Evolutionary conservation across 2,797 vertebrate species (phyloP).

Genomic region (Eospalax fontanierii): DNA sequence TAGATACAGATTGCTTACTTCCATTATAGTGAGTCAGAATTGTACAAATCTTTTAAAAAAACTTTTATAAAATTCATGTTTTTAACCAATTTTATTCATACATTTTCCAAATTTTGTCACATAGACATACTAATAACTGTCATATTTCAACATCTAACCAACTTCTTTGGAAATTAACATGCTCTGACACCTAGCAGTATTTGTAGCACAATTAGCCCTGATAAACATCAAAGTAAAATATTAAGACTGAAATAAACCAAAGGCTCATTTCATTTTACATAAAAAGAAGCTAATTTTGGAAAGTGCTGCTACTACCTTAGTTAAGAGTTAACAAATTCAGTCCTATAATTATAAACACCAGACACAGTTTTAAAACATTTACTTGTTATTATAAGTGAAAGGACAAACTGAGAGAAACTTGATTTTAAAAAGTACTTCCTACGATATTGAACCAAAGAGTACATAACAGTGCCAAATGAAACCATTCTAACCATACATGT

Average conservation of each 20-base stretch:
- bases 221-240: conserved; percentile 71
- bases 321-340: conserved; percentile 59
- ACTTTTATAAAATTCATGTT: too few relatives aligned
- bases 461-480: not conserved
- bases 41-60: conserved; percentile 4
- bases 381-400: conserved; percentile 32
- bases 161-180: conserved; percentile 34
- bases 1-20: not conserved
- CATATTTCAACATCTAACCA: conserved; percentile 39
- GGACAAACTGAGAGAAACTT: conserved; percentile 27
- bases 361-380: not conserved
- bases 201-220: conserved; percentile 40
- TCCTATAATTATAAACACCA: conserved; percentile 40
- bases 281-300: conserved; percentile 55
- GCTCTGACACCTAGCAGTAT: conserved; percentile 53
- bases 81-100: not conserved
- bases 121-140: conserved; percentile 41
- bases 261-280: conserved; percentile 56
- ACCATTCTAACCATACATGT: not conserved
- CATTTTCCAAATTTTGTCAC: conserved; percentile 41
- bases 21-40: not conserved
- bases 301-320: conserved; percentile 59
- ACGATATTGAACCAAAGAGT: conserved; percentile 25
- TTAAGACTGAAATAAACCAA: conserved; percentile 57
- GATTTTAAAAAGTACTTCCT: not conserved